phyloP scores from a whole-genome alignment of 2,888 invertebrate genomes.

The Eupithecia exiguata region DNA sequence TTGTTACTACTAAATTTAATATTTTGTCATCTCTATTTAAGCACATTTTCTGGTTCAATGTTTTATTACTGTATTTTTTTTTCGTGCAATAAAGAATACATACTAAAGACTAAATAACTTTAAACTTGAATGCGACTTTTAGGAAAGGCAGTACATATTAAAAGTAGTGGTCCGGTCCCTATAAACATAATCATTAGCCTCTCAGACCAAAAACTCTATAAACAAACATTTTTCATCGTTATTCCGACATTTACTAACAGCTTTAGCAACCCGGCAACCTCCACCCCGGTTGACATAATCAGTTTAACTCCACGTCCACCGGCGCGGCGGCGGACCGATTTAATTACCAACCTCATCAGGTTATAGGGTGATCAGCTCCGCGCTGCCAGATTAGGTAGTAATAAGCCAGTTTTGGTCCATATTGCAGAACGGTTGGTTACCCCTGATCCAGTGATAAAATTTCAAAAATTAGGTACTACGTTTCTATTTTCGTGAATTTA shows the following conservation, averaged over 20 bases:
- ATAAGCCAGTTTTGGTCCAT: neutral
- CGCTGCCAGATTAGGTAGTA: neutral
- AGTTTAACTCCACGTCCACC: neutral
- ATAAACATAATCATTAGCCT: neutral
- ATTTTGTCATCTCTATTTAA: too few relatives aligned
- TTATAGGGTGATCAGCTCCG: neutral
- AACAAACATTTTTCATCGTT: neutral
- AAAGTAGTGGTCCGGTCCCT: neutral
- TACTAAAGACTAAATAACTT: too few relatives aligned
- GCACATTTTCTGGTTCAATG: too few relatives aligned
- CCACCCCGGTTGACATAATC: neutral
- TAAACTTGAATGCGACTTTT: too few relatives aligned
- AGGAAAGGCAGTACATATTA: too few relatives aligned
- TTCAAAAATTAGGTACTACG: too few relatives aligned
- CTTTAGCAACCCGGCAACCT: constrained; percentile 2
- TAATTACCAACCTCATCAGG: neutral
- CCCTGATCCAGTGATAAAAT: neutral
- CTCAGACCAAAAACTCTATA: neutral
- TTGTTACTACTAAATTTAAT: too few relatives aligned
- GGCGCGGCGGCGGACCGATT: neutral
- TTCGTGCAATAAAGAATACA: too few relatives aligned
- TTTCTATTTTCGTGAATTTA: too few relatives aligned
- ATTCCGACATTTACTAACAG: neutral
- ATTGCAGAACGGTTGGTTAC: neutral
- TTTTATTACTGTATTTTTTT: too few relatives aligned